Percentiles rank a stretch among this genome's conserved stretches.
These are phyloP conservation scores for Aphodius sticticus DNA, from an alignment of 2,888 invertebrate species.

Conservation along the genomic window DNA sequence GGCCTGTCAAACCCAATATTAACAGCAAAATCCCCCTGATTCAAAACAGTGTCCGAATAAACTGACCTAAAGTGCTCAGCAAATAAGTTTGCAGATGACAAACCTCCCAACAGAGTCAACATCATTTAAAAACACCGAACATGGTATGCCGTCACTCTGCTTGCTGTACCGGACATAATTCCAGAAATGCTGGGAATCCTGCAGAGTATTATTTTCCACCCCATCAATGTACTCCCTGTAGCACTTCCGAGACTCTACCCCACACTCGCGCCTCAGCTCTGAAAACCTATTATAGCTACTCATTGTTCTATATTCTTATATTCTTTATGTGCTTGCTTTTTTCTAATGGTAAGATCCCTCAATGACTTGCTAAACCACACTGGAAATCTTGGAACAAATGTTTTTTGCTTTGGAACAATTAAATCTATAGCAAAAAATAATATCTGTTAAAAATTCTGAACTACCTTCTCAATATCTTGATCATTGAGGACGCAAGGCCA, in stretches of 20 bases:
- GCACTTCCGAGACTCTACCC: background rate
- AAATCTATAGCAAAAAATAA: no score
- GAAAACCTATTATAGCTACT: background rate
- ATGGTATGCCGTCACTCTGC: background rate
- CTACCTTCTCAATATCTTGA: no score
- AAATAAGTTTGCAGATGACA: background rate
- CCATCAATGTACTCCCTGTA: background rate
- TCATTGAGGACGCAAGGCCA: no score
- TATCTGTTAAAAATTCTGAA: no score
- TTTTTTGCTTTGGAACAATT: background rate
- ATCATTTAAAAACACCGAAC: background rate
- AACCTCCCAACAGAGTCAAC: background rate
- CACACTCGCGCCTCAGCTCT: background rate
- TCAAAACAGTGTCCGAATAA: background rate
- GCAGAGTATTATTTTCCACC: background rate
- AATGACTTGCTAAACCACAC: background rate
- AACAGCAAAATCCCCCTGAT: background rate
- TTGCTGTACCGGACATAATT: background rate
- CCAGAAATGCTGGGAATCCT: background rate
- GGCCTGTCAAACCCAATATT: background rate
- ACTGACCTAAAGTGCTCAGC: background rate
- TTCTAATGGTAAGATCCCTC: background rate
- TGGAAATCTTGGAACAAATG: background rate
- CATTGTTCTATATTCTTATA: background rate
- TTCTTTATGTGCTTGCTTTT: background rate